Percentiles rank a stretch among this genome's conserved stretches.
Conservation (phyloP, 2,113 vertebrate genomes). For the sheep (Ovis aries) region ARS-UI_Ramb_v3.0 NC_056074.1:22323501-22324000, state of each 20-base stretch:
- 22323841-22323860: neutral
- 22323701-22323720: neutral
- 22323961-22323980: neutral
- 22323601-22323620: neutral
- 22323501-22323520: neutral
- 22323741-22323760: neutral
- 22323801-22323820: neutral
- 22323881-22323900: neutral
- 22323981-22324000: neutral
- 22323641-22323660: neutral
- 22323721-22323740: neutral
- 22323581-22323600: neutral
- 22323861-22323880: no score
- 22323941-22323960: neutral
- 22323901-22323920: neutral
- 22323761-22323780: neutral
- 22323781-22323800: neutral
- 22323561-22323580: neutral
- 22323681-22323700: neutral
- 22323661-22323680: neutral
- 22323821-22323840: neutral
- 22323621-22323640: neutral
- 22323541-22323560: neutral
- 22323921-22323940: neutral
- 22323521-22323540: neutral